Evolutionary conservation across 2,113 vertebrate genomes (phyloP).

Genomic region (Chlamydotis undulata): DNA sequence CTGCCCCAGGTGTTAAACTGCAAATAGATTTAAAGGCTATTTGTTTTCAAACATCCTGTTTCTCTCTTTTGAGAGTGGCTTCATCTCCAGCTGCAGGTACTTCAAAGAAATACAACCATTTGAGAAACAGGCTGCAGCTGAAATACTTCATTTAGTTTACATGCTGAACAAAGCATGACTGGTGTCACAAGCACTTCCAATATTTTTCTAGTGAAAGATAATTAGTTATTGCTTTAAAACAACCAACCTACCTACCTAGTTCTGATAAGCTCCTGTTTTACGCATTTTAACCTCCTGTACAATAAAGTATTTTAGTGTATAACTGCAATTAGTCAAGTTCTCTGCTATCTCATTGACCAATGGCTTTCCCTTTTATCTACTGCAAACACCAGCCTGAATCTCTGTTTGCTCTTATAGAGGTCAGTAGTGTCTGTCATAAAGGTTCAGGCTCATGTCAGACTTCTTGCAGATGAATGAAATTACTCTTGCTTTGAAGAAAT

Average conservation of each 20-base stretch:
- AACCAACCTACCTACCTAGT: not conserved
- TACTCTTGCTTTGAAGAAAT: not conserved
- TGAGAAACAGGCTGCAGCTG: constrained; percentile 43
- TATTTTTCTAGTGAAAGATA: not conserved
- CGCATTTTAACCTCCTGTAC: not conserved
- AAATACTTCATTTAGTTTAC: not conserved
- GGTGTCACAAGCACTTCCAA: not conserved
- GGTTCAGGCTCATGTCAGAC: not conserved
- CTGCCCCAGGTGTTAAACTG: not conserved
- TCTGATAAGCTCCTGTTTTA: not conserved
- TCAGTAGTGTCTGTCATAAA: not conserved
- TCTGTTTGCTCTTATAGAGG: not conserved
- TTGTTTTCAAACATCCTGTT: constrained; percentile 37
- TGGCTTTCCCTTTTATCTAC: not conserved
- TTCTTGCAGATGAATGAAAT: not conserved
- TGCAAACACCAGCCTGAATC: not conserved
- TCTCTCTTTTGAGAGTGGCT: not conserved
- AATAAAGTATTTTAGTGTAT: not conserved
- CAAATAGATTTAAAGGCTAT: not conserved
- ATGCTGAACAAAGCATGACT: not conserved
- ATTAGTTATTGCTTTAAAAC: not conserved
- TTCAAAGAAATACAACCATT: constrained; percentile 40
- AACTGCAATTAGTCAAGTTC: not conserved
- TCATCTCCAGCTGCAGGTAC: constrained; percentile 44
- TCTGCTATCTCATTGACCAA: not conserved